Conservation (phyloP, 2,113 vertebrate genomes). For the Pavo muticus region DNA sequence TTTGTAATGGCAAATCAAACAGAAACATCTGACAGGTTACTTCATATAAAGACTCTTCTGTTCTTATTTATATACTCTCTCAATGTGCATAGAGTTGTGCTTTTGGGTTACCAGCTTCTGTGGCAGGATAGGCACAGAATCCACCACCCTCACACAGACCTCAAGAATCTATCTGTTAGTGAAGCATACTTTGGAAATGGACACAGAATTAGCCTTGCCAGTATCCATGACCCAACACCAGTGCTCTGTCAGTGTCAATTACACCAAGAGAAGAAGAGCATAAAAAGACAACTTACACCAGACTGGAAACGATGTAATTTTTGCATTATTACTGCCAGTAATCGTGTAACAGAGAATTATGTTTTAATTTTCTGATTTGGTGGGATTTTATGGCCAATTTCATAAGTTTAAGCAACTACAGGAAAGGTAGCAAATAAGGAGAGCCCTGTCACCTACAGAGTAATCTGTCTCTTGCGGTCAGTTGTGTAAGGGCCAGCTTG, state of each 20-base stretch:
- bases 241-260: neutral
- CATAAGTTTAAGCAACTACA: neutral
- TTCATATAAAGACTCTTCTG: neutral
- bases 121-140: neutral
- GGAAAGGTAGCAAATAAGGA: neutral
- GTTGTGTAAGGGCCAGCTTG: neutral
- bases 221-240: neutral
- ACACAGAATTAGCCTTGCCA: neutral
- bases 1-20: neutral
- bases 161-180: neutral
- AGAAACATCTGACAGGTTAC: neutral
- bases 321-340: neutral
- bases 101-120: neutral
- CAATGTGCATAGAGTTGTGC: neutral
- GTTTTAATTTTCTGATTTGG: neutral
- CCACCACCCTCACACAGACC: neutral
- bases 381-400: neutral
- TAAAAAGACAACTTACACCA: neutral
- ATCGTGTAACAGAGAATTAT: neutral
- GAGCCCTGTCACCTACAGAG: neutral
- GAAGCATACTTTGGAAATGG: neutral
- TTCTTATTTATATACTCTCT: neutral
- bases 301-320: fast-evolving
- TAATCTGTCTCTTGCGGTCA: neutral
- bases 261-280: neutral